Base-by-base conservation (phyloP, 2,888 invertebrate species). In the Phortica okadai region DNA sequence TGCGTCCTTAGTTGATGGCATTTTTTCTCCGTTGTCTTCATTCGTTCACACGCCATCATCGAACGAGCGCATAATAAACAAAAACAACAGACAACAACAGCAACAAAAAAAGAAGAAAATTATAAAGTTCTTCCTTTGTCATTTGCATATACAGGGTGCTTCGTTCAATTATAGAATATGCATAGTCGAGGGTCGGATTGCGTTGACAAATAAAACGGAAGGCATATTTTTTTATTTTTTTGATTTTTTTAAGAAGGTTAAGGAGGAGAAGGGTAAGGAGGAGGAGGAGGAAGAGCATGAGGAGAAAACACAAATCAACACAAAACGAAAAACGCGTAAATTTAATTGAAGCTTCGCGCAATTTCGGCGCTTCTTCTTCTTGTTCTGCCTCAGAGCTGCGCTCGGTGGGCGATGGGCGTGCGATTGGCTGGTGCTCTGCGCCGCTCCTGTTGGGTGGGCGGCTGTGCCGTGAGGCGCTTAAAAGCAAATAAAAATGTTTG, bases 31-130 rank as follows among this genome's bases (percentile, higher is more conserved):
- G 16, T 82, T 70, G 54, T 82, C 33, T 33, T 33, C 85, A 14
- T 82, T 82, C 86, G 88, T 86, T 86, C 86, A 86, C 86, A 86
- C 86, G 86, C 86, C 87, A 86, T 86, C 86, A 86, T 82, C 88
- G 86, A 84, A 72, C 70, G 56, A 56, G 3, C 16, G 21, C 69
- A 45, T 25, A n/a, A 25, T 50, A 45, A 70, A 50, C 8, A 66
- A 41, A 11, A 66, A 14, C 33, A 66, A 66, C 8, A 14, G 5
- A 33, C 14, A 5, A 21, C 62, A 21, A 16, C 21, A 21, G 10
- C 16, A 16, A 62, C 21, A 59, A 21, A 59, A 8, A n/a, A 16
- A 59, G 59, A 59, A 2, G 21, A 7, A n/a, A 50, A 10, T n/a
- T 62, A 62, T 25, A 62, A 25, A 16, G 56, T 56, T 56, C 11